A percentile compares a stretch with the other conserved stretches of the same genome.
These are phyloP conservation scores for Aelia acuminata DNA, from an alignment of 2,888 invertebrate species.

Conservation along the genomic window DNA sequence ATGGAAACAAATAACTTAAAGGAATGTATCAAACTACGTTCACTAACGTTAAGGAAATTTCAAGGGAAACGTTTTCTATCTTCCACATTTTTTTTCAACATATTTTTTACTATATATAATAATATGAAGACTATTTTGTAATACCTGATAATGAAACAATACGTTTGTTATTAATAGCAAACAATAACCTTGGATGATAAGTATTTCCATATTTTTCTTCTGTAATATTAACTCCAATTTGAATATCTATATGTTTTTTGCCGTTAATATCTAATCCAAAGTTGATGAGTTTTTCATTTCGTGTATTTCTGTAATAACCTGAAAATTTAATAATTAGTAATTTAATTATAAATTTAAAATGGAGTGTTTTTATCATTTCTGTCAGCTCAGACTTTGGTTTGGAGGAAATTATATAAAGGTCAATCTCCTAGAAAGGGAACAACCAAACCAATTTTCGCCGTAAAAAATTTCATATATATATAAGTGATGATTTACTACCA, in stretches of 20 bases:
- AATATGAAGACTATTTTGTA: conserved; percentile 70
- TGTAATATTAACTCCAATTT: conserved; percentile 74
- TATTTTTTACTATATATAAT: not conserved
- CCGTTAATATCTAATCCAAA: conserved; percentile 82
- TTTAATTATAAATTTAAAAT: not conserved
- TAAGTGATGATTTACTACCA: too few relatives aligned
- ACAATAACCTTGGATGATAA: conserved; percentile 79
- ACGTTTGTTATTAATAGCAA: conserved; percentile 81
- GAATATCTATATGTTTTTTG: conserved; percentile 78
- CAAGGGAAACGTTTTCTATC: not conserved
- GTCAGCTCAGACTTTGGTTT: too few relatives aligned
- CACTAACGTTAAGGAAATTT: not conserved
- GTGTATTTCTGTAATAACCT: conserved; percentile 79
- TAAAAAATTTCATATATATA: too few relatives aligned
- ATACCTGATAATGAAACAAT: conserved; percentile 81
- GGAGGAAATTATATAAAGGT: too few relatives aligned
- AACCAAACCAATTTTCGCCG: too few relatives aligned
- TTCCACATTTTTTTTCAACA: not conserved
- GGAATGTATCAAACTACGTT: not conserved
- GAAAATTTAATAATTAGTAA: conserved; percentile 53
- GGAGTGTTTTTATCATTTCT: too few relatives aligned
- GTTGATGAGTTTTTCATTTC: conserved; percentile 78
- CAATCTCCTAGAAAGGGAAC: too few relatives aligned
- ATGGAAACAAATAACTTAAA: not conserved
- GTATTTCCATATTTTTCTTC: conserved; percentile 78